Conservation (phyloP, 2,888 invertebrate genomes). For the Drosophila mayaguana region DNA sequence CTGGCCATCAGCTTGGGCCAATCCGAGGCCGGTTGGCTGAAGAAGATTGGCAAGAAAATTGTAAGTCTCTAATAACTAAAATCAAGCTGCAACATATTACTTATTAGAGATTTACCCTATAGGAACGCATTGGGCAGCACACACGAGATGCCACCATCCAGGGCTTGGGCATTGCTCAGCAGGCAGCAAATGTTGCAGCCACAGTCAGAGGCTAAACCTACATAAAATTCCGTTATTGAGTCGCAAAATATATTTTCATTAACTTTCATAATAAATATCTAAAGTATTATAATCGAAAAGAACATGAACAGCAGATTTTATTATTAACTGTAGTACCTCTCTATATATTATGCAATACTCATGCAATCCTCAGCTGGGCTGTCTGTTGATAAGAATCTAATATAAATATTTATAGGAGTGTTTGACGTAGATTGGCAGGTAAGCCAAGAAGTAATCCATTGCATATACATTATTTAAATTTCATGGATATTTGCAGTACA, state of each 20-base stretch:
- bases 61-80: slow-evolving; percentile 56
- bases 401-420: neutral
- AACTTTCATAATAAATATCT: neutral
- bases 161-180: slow-evolving; percentile 67
- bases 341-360: neutral
- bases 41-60: slow-evolving; percentile 79
- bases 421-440: too few species aligned
- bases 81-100: accelerated
- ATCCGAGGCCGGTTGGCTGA: slow-evolving; percentile 80
- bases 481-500: too few species aligned
- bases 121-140: slow-evolving; percentile 76
- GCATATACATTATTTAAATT: too few species aligned
- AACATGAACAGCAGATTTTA: neutral
- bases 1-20: slow-evolving; percentile 72
- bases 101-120: neutral
- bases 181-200: slow-evolving; percentile 76
- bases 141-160: slow-evolving; percentile 77
- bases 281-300: neutral
- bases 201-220: slow-evolving; percentile 54
- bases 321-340: neutral
- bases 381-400: neutral
- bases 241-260: too few species aligned
- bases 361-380: neutral
- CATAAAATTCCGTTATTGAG: neutral
- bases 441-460: too few species aligned